These are phyloP conservation scores for Caerostris darwini DNA, from an alignment of 1,140 invertebrate genomes.

Conservation along the genomic window DNA sequence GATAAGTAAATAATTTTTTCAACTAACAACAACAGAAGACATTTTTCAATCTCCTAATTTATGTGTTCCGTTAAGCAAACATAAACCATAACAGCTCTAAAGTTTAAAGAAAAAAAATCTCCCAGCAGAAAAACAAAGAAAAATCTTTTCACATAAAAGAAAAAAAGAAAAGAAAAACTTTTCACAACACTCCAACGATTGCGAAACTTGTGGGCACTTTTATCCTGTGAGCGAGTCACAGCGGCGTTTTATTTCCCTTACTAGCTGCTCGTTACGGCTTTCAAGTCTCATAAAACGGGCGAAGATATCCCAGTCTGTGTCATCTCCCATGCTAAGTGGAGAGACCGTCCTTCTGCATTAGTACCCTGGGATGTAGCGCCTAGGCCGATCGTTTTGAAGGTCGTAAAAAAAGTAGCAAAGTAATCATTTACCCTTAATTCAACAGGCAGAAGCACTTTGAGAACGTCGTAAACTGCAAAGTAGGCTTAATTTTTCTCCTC, in stretches of 20 bases:
- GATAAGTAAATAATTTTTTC: no score
- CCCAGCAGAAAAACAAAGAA: background rate
- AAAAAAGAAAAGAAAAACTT: constrained; percentile 23
- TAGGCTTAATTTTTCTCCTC: background rate
- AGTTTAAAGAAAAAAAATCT: no score
- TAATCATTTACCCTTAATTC: constrained; percentile 73
- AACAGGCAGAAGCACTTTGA: constrained; percentile 24
- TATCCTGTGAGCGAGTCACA: background rate
- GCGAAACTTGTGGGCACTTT: background rate
- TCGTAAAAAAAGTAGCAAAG: constrained; percentile 61
- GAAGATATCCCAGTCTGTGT: background rate
- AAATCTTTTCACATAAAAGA: background rate
- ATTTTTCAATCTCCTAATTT: no score
- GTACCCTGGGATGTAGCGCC: background rate
- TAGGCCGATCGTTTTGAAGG: constrained; percentile 61
- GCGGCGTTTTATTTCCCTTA: constrained; percentile 7
- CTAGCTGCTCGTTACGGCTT: constrained; percentile 64
- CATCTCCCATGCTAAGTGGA: constrained; percentile 59
- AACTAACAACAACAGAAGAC: no score
- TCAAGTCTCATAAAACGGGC: constrained; percentile 40
- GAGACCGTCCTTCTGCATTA: background rate
- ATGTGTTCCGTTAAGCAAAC: no score
- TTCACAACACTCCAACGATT: no score
- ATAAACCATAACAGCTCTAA: no score
- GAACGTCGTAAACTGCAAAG: constrained; percentile 4